A percentile compares a stretch with the other conserved stretches of the same genome.
Conservation (phyloP, 2,888 invertebrate genomes). For the Cheilosia soror region DNA sequence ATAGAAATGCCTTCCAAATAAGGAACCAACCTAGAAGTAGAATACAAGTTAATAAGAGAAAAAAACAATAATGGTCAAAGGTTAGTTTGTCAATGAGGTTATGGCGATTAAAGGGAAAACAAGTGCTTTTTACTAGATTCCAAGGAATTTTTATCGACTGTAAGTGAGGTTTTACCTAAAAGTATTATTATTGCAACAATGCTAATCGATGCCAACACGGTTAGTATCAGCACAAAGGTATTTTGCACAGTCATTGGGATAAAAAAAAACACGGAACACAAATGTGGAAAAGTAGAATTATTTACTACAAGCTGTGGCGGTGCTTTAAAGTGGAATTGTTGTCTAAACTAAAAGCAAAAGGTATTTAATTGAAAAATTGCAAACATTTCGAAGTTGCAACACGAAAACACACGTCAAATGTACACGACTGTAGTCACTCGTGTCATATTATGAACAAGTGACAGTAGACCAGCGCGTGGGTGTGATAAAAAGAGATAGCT, state of each 20-base stretch:
- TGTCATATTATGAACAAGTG: slow-evolving; percentile 21
- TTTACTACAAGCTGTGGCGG: slow-evolving; percentile 18
- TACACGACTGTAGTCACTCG: slow-evolving; percentile 33
- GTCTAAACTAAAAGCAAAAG: slow-evolving; percentile 7
- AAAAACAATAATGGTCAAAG: slow-evolving; percentile 34
- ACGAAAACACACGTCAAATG: slow-evolving; percentile 59
- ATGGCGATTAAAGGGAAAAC: background rate
- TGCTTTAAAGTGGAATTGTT: slow-evolving; percentile 20
- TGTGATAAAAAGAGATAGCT: slow-evolving; percentile 29
- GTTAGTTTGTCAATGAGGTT: slow-evolving; percentile 48
- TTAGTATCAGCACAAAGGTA: slow-evolving; percentile 82
- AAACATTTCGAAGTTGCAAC: slow-evolving; percentile 49
- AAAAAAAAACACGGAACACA: background rate
- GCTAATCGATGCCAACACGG: slow-evolving; percentile 85
- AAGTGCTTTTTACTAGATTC: background rate
- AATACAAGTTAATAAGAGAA: slow-evolving; percentile 66
- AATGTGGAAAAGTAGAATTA: background rate
- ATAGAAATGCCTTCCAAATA: slow-evolving; percentile 95
- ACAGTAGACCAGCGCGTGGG: slow-evolving; percentile 46
- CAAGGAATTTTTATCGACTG: background rate
- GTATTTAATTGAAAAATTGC: slow-evolving; percentile 33
- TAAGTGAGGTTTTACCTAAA: slow-evolving; percentile 84
- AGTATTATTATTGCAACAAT: slow-evolving; percentile 86
- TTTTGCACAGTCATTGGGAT: slow-evolving; percentile 80
- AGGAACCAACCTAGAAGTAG: slow-evolving; percentile 92